Percentiles rank a stretch among this genome's conserved stretches.
Evolutionary conservation across 2,888 invertebrate species (phyloP).

Genomic region (Pseudococcus jackbeardsleyi): DNA sequence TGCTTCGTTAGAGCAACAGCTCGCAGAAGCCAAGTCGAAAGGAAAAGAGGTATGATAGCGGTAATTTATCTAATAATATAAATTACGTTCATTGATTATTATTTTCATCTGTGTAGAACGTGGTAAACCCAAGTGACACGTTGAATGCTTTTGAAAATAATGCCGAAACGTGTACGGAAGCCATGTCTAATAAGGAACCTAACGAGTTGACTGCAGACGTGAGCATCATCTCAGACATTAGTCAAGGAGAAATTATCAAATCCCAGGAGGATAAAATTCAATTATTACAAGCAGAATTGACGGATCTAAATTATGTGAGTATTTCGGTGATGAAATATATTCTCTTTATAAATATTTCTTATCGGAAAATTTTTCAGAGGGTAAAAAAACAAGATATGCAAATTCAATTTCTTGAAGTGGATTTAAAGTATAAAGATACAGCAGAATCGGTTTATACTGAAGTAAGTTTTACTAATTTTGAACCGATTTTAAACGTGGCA

Average conservation of each 20-base stretch:
- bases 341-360: neutral
- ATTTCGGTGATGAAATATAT: neutral
- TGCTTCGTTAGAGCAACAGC: neutral
- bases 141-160: neutral
- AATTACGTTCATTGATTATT: neutral
- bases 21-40: neutral
- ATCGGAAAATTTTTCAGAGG: neutral
- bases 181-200: too few species aligned
- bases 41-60: neutral
- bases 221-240: neutral
- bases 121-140: neutral
- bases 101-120: neutral
- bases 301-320: conserved; percentile 35
- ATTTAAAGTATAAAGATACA: conserved; percentile 25
- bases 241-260: neutral
- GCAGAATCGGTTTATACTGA: conserved; percentile 21
- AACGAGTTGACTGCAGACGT: neutral
- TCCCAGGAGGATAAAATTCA: conserved; percentile 28
- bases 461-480: neutral
- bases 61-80: neutral
- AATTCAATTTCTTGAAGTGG: conserved; percentile 19
- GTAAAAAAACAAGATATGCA: conserved; percentile 46
- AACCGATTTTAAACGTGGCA: neutral
- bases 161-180: neutral
- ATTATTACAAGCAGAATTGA: conserved; percentile 10